phyloP scores from a whole-genome alignment of 2,113 vertebrate genomes.

The Microcebus jonahi region DNA sequence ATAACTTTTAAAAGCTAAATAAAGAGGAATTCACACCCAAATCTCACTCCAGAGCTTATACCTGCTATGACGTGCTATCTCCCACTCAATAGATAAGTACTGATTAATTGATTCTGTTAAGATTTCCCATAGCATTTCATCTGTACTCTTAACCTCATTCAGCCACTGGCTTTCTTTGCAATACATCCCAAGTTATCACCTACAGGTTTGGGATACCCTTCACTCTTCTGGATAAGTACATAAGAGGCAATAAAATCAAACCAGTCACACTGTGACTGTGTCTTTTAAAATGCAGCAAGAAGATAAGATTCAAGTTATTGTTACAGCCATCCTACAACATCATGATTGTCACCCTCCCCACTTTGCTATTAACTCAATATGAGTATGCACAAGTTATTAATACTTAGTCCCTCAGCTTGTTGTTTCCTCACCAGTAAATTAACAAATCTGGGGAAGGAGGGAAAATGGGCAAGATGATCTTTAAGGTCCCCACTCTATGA shows the following conservation, averaged over 20 bases:
- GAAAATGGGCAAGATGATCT: neutral
- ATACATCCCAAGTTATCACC: neutral
- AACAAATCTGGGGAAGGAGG: neutral
- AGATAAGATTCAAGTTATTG: neutral
- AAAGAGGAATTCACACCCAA: slow-evolving; percentile 3
- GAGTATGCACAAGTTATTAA: neutral
- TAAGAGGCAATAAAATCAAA: slow-evolving; percentile 30
- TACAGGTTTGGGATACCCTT: neutral
- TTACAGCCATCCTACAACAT: neutral
- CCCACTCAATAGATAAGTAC: neutral
- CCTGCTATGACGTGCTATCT: neutral
- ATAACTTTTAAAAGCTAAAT: slow-evolving; percentile 16
- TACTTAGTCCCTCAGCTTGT: neutral
- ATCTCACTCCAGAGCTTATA: neutral
- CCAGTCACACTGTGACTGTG: neutral
- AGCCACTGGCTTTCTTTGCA: neutral
- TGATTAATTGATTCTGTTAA: slow-evolving; percentile 17
- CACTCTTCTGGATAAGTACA: slow-evolving; percentile 24
- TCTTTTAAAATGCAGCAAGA: neutral
- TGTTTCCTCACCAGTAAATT: neutral
- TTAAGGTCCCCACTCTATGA: neutral
- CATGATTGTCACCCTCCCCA: neutral
- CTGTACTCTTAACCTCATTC: neutral
- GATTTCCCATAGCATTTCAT: slow-evolving; percentile 36
- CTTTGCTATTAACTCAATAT: neutral